These are phyloP conservation scores for Ditylenchus dipsaci DNA, from an alignment of 1,140 invertebrate species.

Conservation along the genomic window DNA sequence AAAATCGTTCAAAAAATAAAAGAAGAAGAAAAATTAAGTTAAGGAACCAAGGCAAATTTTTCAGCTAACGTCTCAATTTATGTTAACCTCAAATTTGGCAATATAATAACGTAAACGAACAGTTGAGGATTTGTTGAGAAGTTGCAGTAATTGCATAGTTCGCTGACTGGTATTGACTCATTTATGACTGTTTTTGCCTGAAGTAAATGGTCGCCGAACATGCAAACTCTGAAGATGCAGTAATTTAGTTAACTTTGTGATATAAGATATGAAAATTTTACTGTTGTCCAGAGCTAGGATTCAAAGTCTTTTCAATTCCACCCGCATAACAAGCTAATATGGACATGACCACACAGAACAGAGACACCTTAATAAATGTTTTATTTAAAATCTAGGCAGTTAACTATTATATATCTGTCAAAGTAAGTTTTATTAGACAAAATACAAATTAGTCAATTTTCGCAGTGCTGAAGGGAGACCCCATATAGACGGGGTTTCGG, in stretches of 20 bases:
- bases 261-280: conserved; percentile 18
- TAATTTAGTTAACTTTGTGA: not conserved
- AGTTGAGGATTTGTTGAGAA: conserved; percentile 12
- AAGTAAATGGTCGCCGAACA: conserved; percentile 50
- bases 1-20: too few relatives aligned
- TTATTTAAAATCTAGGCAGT: too few relatives aligned
- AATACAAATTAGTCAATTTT: conserved; percentile 10
- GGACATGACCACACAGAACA: conserved; percentile 62
- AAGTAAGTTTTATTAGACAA: too few relatives aligned
- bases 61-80: too few relatives aligned
- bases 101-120: too few relatives aligned
- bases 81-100: too few relatives aligned
- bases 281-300: conserved; percentile 50
- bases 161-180: conserved; percentile 19
- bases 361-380: conserved; percentile 54
- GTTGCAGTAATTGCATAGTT: conserved; percentile 53
- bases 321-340: conserved; percentile 63
- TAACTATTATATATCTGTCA: too few relatives aligned
- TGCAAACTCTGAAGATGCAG: conserved; percentile 49
- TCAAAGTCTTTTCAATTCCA: conserved; percentile 52
- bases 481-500: too few relatives aligned
- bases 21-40: too few relatives aligned
- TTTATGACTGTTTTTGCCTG: conserved; percentile 46
- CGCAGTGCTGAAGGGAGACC: too few relatives aligned
- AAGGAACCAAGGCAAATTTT: too few relatives aligned